These are phyloP conservation scores for Podilymbus podiceps DNA, from an alignment of 2,113 vertebrate species.

Conservation along the genomic window DNA sequence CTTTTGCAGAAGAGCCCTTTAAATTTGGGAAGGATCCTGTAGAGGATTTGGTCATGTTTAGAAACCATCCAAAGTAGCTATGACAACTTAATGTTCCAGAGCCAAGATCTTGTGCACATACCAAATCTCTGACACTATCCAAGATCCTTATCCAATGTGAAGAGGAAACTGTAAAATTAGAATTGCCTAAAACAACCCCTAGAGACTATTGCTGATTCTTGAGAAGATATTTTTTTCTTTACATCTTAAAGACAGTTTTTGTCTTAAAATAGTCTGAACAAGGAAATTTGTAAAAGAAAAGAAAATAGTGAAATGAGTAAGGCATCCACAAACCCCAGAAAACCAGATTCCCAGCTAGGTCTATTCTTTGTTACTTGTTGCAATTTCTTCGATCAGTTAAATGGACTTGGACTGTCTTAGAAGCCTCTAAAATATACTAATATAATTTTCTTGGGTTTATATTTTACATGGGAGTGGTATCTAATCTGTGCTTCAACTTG, in stretches of 20 bases:
- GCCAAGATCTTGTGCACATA: conserved; percentile 21
- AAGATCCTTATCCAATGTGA: conserved; percentile 50
- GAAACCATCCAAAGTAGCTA: conserved; percentile 50
- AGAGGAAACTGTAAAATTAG: conserved; percentile 45
- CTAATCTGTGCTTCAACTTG: background rate
- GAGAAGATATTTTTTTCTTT: background rate
- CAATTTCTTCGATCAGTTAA: background rate
- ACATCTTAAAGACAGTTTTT: background rate
- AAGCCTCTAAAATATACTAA: background rate
- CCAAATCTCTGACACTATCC: conserved; percentile 42
- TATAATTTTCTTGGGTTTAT: background rate
- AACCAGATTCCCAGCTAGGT: background rate
- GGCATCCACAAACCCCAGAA: background rate
- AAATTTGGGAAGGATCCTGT: background rate
- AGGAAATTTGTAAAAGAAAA: background rate
- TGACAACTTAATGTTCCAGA: conserved; percentile 11
- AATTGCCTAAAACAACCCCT: conserved; percentile 13
- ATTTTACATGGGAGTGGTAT: background rate
- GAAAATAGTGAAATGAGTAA: background rate
- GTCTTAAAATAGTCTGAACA: background rate
- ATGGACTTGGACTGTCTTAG: background rate
- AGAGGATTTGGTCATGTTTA: conserved; percentile 36
- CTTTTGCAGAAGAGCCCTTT: background rate
- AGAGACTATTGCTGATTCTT: background rate
- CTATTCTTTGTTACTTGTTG: background rate